Evolutionary conservation across 2,113 vertebrate species (phyloP), one percentile per base, ranked within the genome.

Genomic region (cattle (Bos taurus)): DNA sequence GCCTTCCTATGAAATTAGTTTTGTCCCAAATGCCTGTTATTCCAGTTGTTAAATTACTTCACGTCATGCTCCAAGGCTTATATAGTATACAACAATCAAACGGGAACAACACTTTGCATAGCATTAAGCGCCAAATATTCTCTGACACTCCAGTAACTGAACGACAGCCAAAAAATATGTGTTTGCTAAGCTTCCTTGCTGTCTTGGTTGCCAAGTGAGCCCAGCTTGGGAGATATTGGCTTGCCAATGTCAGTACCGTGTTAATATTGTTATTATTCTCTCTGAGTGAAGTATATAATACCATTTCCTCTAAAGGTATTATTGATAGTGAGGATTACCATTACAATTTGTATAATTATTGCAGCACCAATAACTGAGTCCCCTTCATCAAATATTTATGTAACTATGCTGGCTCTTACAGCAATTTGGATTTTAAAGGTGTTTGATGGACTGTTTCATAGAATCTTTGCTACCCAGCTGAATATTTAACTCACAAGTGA

Each of bases 31-130:
- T 93, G 98, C 98, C 99, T 99, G 98, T 99, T 99, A 98, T 99
- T 98, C 98, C 98, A 98, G 98, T 99, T 99, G 98, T 99, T 99
- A 99, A 99, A 99, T 99, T 99, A 99, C 98, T 99, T 98, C 96
- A 97, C 83, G 98, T 98, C 99, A 99, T 98, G 98, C 99, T 99
- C 97, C 98, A 99, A 98, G 98, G 98, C 98, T 98, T 98, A 97
- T 98, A 98, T 96, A 98, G 98, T 98, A 98, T 97, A 98, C 98
- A 96, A 98, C 98, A 99, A 99, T 98, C 98, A 98, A 99, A 98
- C 3, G 60, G 93, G 97, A 99, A 98, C 98, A 98, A 97, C 97
- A 97, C 96, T 98, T 98, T 97, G 98, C 98, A 98, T 99, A 98
- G 98, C 97, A 98, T 99, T 98, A 99, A 99, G 97, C 98, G 97